These are phyloP conservation scores for Antedon mediterranea DNA, from an alignment of 53 echinoderm and acorn worm species.

Conservation along the genomic window DNA sequence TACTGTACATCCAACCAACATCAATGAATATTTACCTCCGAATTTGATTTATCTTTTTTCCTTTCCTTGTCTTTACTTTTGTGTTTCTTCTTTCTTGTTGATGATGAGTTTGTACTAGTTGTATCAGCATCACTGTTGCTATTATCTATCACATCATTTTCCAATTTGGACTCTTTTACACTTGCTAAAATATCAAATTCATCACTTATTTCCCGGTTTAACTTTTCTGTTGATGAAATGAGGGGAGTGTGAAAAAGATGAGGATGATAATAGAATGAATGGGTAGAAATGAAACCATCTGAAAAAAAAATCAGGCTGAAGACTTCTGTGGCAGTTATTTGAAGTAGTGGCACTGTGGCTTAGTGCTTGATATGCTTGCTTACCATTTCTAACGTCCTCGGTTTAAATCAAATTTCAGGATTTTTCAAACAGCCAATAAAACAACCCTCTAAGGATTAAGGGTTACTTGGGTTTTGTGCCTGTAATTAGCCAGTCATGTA, in stretches of 20 bases:
- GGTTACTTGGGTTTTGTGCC: too few relatives aligned
- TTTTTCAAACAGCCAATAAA: too few relatives aligned
- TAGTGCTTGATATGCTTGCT: too few relatives aligned
- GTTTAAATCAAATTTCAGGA: too few relatives aligned
- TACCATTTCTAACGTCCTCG: too few relatives aligned
- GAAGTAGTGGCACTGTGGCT: too few relatives aligned
- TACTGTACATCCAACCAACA: conserved; percentile 53
- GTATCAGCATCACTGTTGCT: conserved; percentile 88
- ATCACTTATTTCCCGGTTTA: conserved; percentile 41
- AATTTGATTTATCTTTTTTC: not conserved
- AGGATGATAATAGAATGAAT: not conserved
- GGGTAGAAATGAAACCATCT: too few relatives aligned
- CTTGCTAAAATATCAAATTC: conserved; percentile 76
- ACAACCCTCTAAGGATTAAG: too few relatives aligned
- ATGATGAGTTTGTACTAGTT: conserved; percentile 64
- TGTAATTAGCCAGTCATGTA: too few relatives aligned
- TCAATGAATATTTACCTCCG: not conserved
- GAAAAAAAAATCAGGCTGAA: too few relatives aligned
- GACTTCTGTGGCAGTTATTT: too few relatives aligned
- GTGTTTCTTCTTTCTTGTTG: conserved; percentile 75
- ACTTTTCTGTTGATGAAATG: conserved; percentile 20
- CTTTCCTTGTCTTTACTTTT: conserved; percentile 24
- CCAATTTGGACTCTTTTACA: conserved; percentile 15
- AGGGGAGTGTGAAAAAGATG: not conserved
- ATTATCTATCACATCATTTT: conserved; percentile 24